Conservation (phyloP, 2,797 vertebrate genomes). For the Antennarius maculatus region DNA sequence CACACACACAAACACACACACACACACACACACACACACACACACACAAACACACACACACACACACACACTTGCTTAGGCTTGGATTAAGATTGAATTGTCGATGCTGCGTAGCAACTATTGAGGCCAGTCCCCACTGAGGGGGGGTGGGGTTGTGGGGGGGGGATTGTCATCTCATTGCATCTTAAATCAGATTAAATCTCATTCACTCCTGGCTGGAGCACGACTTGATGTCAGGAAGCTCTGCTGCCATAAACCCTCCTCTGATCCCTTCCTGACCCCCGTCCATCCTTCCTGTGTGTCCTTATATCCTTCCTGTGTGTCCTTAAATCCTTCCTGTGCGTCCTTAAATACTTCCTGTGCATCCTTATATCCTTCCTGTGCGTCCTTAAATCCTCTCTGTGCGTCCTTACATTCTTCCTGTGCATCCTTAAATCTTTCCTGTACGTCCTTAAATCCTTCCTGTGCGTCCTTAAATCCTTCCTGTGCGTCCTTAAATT, state of each 20-base stretch:
- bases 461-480: too few relatives aligned
- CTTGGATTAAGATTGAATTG: slow-evolving; percentile 55
- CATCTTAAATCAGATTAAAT: slow-evolving; percentile 59
- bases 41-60: background rate
- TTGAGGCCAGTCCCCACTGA: slow-evolving; percentile 41
- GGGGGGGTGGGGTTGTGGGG: background rate
- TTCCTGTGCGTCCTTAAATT: slow-evolving; percentile 7
- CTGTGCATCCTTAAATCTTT: slow-evolving; percentile 7
- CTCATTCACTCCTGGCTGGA: slow-evolving; percentile 36
- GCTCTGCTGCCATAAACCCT: slow-evolving; percentile 29
- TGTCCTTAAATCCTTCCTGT: too few relatives aligned
- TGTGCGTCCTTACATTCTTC: too few relatives aligned
- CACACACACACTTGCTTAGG: slow-evolving; percentile 9
- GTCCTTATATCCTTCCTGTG: slow-evolving; percentile 5
- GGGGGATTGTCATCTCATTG: slow-evolving; percentile 43
- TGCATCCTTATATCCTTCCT: slow-evolving; percentile 11
- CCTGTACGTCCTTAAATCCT: too few relatives aligned
- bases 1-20: too few relatives aligned
- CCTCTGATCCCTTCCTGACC: background rate
- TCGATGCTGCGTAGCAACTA: slow-evolving; percentile 51
- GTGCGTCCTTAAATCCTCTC: slow-evolving; percentile 8
- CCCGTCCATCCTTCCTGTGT: slow-evolving; percentile 11
- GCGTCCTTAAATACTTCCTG: too few relatives aligned
- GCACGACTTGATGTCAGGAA: slow-evolving; percentile 32
- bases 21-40: background rate